Base-by-base conservation (phyloP, 1,140 invertebrate species). In the Trichonephila clavata region DNA sequence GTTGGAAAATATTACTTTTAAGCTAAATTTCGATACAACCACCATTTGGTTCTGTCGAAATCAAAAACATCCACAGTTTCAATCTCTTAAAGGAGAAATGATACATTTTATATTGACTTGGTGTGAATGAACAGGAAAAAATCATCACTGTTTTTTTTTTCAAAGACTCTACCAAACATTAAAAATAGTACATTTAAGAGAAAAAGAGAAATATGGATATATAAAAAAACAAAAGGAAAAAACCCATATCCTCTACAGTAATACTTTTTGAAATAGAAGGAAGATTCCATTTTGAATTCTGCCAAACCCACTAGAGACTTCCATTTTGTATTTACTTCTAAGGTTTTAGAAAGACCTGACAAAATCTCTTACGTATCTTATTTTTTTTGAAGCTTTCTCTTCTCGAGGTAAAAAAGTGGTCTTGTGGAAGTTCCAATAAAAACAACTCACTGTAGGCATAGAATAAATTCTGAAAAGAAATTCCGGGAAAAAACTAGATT, bases 321-420 rank as follows among this genome's bases (percentile, higher is more conserved):
- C 83, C 57, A 84, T 84, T n/a, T 84, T 84, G 21, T 84, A 84
- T 84, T 84, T 84, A 84, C 83, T 84, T 60, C 57, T 84, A 13
- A 32, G 27, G 65, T 68, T 50, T 24, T 77, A 18, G 71, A 77
- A 77, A 77, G 71, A 77, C 71, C 71, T 77, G 71, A 77, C 71
- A 77, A 77, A 77, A 77, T 77, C 32, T 77, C 32, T 77, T 77
- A 77, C 71, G 71, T 32, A 77, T 39, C 71, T 77, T 32, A 77
- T 39, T 27, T 77, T 39, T 71, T 32, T 77, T 77, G 68, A 77
- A 77, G 68, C 32, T 50, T 39, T 39, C 27, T 77, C 14, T 77
- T 77, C 32, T 77, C 27, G 27, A 7, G 16, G 27, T 27, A 77
- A 77, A 77, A 27, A 16, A 32, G 18, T 77, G 27, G 14, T 77